Percentiles rank a stretch among this genome's conserved stretches.
Conservation (phyloP, 2,797 vertebrate species). For the Lagorchestes hirsutus region DNA sequence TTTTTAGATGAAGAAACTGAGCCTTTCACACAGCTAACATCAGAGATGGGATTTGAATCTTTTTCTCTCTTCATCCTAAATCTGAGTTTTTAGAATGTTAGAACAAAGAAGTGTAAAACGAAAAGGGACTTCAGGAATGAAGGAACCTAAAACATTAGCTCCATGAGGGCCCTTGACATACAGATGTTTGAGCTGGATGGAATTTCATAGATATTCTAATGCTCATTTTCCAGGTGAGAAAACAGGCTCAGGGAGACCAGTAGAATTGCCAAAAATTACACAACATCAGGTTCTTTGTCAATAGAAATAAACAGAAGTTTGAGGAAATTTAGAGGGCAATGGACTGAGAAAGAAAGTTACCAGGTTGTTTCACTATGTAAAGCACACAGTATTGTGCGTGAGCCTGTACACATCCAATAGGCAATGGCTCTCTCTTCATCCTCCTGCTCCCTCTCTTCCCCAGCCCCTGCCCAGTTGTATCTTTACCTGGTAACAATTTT, state of each 20-base stretch:
- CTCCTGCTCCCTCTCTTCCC: slow-evolving; percentile 13
- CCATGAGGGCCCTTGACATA: neutral
- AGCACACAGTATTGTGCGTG: slow-evolving; percentile 13
- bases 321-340: neutral
- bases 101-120: neutral
- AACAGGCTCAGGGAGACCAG: neutral
- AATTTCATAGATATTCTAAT: neutral
- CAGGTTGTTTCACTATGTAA: slow-evolving; percentile 7
- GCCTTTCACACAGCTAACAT: neutral
- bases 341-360: neutral
- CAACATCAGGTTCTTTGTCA: neutral
- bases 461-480: slow-evolving; percentile 49
- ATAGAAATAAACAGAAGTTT: neutral
- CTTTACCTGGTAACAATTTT: slow-evolving; percentile 59
- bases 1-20: neutral
- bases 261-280: neutral
- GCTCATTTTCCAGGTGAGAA: neutral
- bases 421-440: slow-evolving; percentile 57
- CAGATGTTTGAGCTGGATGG: neutral
- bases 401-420: slow-evolving; percentile 45
- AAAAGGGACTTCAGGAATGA: neutral
- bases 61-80: neutral
- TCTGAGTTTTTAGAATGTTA: neutral
- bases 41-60: neutral
- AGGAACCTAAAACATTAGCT: neutral